Evolutionary conservation across 2,888 invertebrate species (phyloP).

Genomic region (Caenorhabditis plicata): DNA sequence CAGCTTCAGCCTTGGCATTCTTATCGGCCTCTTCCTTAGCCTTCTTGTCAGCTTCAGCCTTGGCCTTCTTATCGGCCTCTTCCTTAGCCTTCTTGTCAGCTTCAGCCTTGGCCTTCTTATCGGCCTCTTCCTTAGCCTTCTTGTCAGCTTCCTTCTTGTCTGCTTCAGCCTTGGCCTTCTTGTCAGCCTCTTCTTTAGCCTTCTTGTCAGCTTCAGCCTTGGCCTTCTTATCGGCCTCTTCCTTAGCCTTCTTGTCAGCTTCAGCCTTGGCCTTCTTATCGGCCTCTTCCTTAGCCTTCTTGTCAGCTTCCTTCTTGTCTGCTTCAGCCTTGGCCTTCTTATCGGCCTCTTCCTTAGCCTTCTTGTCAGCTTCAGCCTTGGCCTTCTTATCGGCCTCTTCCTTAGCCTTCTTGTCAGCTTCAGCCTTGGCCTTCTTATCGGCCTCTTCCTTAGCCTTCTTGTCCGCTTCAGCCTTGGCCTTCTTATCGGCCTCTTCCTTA

Average conservation of each 20-base stretch:
- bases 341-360: background rate
- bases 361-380: background rate
- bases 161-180: slow-evolving; percentile 4
- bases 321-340: background rate
- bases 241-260: slow-evolving; percentile 1
- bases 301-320: slow-evolving; percentile 2
- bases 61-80: no score
- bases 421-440: slow-evolving; percentile 3
- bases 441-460: background rate
- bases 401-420: background rate
- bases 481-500: background rate
- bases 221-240: slow-evolving; percentile 1
- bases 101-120: no score
- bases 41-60: no score
- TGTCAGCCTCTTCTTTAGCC: slow-evolving; percentile 3
- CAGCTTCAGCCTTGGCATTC: no score
- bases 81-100: no score
- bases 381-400: background rate
- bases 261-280: background rate
- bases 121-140: no score
- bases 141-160: no score
- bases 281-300: slow-evolving; percentile 3
- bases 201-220: slow-evolving; percentile 5
- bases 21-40: no score
- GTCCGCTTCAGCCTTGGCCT: background rate